Percentiles rank a stretch among this genome's conserved stretches.
Evolutionary conservation across 2,797 vertebrate genomes (phyloP).

Genomic region (Carapus acus): DNA sequence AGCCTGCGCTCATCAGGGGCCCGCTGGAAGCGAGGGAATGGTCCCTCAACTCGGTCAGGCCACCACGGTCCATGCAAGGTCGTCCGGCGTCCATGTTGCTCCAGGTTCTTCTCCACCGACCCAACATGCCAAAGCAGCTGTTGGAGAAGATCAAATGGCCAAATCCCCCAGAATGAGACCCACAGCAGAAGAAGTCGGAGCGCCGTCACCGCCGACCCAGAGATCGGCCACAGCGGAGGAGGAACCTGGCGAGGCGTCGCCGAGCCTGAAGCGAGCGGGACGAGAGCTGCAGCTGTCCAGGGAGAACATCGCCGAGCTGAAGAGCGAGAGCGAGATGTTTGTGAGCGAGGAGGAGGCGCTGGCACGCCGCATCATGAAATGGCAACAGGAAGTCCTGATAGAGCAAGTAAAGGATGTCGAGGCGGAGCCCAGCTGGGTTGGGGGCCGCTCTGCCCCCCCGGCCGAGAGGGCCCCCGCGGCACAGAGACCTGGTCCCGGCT

Average conservation of each 20-base stretch:
- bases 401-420: conserved; percentile 61
- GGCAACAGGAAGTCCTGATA: conserved; percentile 74
- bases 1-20: conserved; percentile 21
- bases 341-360: conserved; percentile 73
- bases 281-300: conserved; percentile 69
- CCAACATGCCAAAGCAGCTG: conserved; percentile 16
- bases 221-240: conserved; percentile 1
- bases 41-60: no score
- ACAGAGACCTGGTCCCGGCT: conserved; percentile 19
- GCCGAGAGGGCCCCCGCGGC: conserved; percentile 19
- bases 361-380: conserved; percentile 73
- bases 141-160: conserved; percentile 6
- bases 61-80: no score
- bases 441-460: conserved; percentile 28
- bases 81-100: conserved; percentile 14
- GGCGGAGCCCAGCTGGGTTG: conserved; percentile 50
- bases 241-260: conserved; percentile 21
- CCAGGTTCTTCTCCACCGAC: not conserved
- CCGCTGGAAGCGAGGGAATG: no score
- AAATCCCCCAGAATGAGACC: conserved; percentile 5
- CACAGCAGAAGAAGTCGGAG: conserved; percentile 11
- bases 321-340: conserved; percentile 64
- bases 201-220: not conserved
- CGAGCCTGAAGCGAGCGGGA: conserved; percentile 39
- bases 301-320: conserved; percentile 72